Base-by-base conservation (phyloP, 2,113 vertebrate species). In the Colossoma macropomum region DNA sequence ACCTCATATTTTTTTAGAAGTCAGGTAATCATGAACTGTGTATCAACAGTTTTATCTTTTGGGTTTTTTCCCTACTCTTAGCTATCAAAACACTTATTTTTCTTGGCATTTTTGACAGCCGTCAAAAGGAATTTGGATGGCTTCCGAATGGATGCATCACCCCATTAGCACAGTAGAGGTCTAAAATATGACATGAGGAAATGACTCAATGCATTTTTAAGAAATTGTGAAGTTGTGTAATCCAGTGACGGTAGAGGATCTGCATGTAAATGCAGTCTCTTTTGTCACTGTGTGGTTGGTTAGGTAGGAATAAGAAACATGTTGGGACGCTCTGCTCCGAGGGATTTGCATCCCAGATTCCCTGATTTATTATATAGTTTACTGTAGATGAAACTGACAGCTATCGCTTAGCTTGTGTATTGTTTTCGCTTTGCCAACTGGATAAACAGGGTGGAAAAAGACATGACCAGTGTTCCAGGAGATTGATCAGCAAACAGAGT, bases 391-490 rank as follows among this genome's bases (percentile, higher is more conserved):
- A 87, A 86, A 89, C 82, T 88, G 89, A 90, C 87, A 62, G 89
- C 87, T 90, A 74, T 88, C 86, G 88, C 87, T 88, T 90, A 87
- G 34, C 87, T 28, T 38, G 38, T 75, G 83, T 54, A 23, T 85
- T 90, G 89, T 87, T 85, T 87, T 82, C 85, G 88, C 90, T 91
- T 92, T 80, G 27, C 56, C 70, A 81, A 88, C 82, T 34, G 81
- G 79, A 89, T 84, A 72, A 90, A 89, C 87, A 89, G 91, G 86
- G 87, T 93, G 92, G 91, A 91, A 93, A 45, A 88, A 56, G 23
- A 60, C 23, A 78, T 50, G 32, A 62, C 30, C 38, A 9, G 19
- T 11, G 50, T 12, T 52, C 25, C 27, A 30, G 17, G 5, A 69
- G 32, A 23, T 27, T 75, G 52, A 66, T 23, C 38, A 23, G 30